A percentile compares a stretch with the other conserved stretches of the same genome.
Conservation (phyloP, 2,888 invertebrate genomes). For the Eupithecia inturbata region DNA sequence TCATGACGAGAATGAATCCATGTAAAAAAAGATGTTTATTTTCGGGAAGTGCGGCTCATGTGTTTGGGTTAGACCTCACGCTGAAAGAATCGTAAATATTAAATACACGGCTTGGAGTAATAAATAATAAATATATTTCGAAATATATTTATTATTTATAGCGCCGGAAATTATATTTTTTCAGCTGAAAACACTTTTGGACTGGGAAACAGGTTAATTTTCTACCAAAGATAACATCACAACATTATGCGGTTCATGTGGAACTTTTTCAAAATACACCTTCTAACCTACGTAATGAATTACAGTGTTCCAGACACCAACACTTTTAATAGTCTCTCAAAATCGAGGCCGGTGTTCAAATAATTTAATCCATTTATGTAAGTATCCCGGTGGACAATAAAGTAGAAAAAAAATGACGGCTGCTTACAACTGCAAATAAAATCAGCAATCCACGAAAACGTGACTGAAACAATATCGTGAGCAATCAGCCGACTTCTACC, state of each 20-base stretch:
- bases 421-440: not conserved
- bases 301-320: not conserved
- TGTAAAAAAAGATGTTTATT: no score
- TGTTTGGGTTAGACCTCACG: no score
- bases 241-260: not conserved
- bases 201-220: not conserved
- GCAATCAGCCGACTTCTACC: not conserved
- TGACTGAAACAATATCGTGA: not conserved
- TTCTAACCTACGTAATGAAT: not conserved
- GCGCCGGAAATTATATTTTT: not conserved
- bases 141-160: not conserved
- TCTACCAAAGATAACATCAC: not conserved
- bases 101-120: not conserved
- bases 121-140: no score
- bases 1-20: no score
- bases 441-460: not conserved
- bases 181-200: conserved; percentile 8
- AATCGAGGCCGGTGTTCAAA: not conserved
- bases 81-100: conserved; percentile 19
- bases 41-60: no score
- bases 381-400: no score
- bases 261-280: not conserved
- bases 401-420: not conserved
- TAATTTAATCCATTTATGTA: not conserved
- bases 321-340: not conserved